Percentiles rank a stretch among this genome's conserved stretches.
Evolutionary conservation across 2,113 vertebrate genomes (phyloP).

Genomic region (Pristiophorus japonicus): DNA sequence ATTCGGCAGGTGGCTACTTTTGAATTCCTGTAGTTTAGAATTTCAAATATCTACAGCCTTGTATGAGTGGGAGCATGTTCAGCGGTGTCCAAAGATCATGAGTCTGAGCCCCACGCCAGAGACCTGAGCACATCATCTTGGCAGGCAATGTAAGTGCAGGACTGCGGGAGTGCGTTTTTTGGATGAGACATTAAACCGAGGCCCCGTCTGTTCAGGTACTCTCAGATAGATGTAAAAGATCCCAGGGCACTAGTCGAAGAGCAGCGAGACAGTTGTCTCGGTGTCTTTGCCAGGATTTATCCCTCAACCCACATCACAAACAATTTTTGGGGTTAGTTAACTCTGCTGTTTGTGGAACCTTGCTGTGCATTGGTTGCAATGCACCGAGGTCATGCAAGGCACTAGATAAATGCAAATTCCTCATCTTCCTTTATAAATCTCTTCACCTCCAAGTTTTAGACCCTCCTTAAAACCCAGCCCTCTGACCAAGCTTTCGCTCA

Average conservation of each 20-base stretch:
- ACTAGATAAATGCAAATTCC: background rate
- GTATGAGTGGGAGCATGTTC: background rate
- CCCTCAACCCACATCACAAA: background rate
- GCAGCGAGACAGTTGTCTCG: background rate
- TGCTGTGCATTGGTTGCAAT: background rate
- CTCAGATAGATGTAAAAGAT: background rate
- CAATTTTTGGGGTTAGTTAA: background rate
- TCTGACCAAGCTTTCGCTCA: background rate
- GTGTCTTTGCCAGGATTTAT: background rate
- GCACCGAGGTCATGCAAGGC: background rate
- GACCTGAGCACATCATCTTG: background rate
- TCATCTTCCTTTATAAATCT: background rate
- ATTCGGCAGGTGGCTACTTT: background rate
- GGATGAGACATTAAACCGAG: background rate
- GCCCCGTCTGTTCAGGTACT: background rate
- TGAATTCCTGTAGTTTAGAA: no score
- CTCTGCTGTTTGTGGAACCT: background rate
- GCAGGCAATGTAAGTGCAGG: background rate
- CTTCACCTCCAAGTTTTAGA: background rate
- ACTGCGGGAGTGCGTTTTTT: background rate
- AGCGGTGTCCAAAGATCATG: background rate
- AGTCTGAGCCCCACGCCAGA: background rate
- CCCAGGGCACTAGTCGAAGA: background rate
- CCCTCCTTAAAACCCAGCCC: background rate
- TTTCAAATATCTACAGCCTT: background rate